Evolutionary conservation across 1,140 invertebrate genomes (phyloP), one percentile per base, ranked within the genome.

Genomic region (Episyrphus balteatus): DNA sequence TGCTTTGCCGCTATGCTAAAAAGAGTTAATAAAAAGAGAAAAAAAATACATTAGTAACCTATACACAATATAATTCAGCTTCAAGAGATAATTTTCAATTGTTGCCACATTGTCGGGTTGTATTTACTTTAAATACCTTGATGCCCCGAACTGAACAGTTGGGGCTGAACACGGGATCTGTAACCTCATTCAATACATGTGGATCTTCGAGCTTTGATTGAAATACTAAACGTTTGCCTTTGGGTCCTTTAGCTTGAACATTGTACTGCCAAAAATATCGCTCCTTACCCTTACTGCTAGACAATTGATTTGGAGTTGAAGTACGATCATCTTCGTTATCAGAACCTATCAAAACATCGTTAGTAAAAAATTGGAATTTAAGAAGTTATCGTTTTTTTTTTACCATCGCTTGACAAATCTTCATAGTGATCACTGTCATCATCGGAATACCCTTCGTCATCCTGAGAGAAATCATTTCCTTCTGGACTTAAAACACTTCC

Each of bases 201-300:
- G 93, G 92, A 76, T 97, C 89, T 61, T 88, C 83, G 17, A 84
- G 78, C 58, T 89, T 83, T 5, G 84, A 82, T 62, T 86, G 82
- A 50, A 90, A 76, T 18, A 88, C 81, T 32, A 92, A 70, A 55
- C 88, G 74, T 59, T 91, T 88, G 39, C 92, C 89, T 72, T 97
- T 98, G 5, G 94, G 93, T 2, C 94, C 94, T 75, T 98, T 98
- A 1, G 92, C 91, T 72, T 98, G 94, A 6, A 96, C 88, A 72
- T 98, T 98, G 64, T 98, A 98, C 66, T 98, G 94, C 94, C 95
- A 98, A 69, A 98, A 98, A 68, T 82, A 96, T 47, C 85, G 75
- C 59, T 92, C 89, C 55, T 84, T 88, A 62, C 88, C 90, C 38
- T 68, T 70, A 37, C 59, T 44, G 61, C 65, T 45, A 56, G 56